phyloP scores from a whole-genome alignment of 2,888 invertebrate species.

The Drosophila parthenogenetica region DNA sequence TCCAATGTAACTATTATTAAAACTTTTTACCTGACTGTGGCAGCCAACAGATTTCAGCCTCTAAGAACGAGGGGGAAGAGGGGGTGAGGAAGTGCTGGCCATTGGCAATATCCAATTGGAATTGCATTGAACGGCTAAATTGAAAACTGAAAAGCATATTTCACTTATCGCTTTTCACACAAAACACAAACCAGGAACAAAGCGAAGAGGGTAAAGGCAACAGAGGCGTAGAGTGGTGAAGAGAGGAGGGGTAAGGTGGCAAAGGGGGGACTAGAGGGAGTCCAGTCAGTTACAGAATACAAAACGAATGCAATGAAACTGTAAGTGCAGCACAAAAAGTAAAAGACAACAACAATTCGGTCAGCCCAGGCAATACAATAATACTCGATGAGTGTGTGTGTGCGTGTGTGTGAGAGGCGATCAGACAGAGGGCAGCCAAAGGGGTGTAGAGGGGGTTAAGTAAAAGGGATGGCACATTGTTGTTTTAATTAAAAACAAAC shows the following conservation, averaged over 20 bases:
- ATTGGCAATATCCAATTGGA: slow-evolving; percentile 74
- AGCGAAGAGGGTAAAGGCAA: slow-evolving; percentile 26
- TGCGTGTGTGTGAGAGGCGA: slow-evolving; percentile 22
- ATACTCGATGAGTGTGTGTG: slow-evolving; percentile 19
- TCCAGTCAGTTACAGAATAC: slow-evolving; percentile 23
- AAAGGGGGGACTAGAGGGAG: background rate
- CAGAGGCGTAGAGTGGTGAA: no score
- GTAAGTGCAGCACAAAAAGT: slow-evolving; percentile 61
- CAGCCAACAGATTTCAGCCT: slow-evolving; percentile 25
- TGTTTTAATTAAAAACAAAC: slow-evolving; percentile 79
- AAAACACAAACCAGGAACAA: slow-evolving; percentile 62
- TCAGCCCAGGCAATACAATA: slow-evolving; percentile 50
- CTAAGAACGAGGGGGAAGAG: background rate
- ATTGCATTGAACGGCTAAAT: slow-evolving; percentile 80
- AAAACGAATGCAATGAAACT: slow-evolving; percentile 71
- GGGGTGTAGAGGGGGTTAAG: slow-evolving; percentile 7
- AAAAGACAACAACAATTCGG: slow-evolving; percentile 58
- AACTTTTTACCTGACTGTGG: slow-evolving; percentile 29
- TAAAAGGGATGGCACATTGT: slow-evolving; percentile 61
- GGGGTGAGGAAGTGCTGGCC: slow-evolving; percentile 14
- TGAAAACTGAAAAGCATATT: slow-evolving; percentile 81
- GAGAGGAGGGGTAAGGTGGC: background rate
- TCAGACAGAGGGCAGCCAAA: slow-evolving; percentile 4
- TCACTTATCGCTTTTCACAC: slow-evolving; percentile 80
- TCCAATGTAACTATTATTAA: slow-evolving; percentile 43